Evolutionary conservation across 2,888 invertebrate species (phyloP).

Genomic region (Heteromurus nitidus): DNA sequence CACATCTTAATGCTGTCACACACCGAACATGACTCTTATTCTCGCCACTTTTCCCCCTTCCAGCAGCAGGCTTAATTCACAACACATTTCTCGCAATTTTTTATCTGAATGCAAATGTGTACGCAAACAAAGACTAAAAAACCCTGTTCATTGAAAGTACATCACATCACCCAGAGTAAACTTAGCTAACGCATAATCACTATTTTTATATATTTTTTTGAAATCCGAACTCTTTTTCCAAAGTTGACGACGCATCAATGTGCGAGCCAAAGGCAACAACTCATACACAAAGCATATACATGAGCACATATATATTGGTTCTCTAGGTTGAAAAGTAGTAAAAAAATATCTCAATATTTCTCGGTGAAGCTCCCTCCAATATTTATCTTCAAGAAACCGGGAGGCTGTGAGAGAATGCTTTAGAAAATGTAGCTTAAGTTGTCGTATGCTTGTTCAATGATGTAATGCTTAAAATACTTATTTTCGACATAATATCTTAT

Average conservation of each 20-base stretch:
- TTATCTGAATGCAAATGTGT: constrained; percentile 28
- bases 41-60: constrained; percentile 13
- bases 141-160: not conserved
- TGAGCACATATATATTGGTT: not conserved
- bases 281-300: constrained; percentile 5
- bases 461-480: constrained; percentile 22
- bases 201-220: too few species aligned
- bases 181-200: constrained; percentile 40
- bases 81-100: constrained; percentile 31
- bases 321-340: not conserved
- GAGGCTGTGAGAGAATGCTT: constrained; percentile 13
- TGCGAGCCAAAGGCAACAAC: constrained; percentile 31
- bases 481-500: constrained; percentile 11
- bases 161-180: not conserved
- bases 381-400: not conserved
- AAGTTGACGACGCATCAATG: constrained; percentile 25
- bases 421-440: not conserved
- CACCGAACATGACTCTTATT: not conserved
- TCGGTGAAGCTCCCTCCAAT: not conserved
- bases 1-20: too few species aligned
- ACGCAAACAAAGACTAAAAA: too few species aligned
- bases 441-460: too few species aligned
- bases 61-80: not conserved
- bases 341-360: not conserved
- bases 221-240: not conserved